Conservation (phyloP, 2,113 vertebrate species). For the Anarhynchus alexandrinus region DNA sequence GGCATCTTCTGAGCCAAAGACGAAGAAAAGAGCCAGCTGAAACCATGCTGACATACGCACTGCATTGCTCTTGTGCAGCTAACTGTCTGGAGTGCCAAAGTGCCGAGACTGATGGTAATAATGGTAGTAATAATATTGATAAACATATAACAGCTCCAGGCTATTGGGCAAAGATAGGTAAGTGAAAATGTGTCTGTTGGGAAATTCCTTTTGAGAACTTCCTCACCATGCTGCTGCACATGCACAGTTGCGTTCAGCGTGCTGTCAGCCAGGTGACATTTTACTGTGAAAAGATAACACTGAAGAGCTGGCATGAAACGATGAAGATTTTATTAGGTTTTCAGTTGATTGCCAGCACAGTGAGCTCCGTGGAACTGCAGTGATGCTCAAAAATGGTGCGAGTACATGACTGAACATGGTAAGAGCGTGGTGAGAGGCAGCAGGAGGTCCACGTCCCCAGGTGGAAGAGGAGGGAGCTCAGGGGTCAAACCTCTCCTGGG, state of each 20-base stretch:
- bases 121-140: constrained; percentile 5
- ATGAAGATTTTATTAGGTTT: neutral
- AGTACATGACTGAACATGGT: neutral
- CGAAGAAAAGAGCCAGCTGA: neutral
- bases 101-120: neutral
- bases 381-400: neutral
- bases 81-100: neutral
- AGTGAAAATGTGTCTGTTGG: neutral
- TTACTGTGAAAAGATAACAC: neutral
- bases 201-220: neutral
- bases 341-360: neutral
- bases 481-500: neutral
- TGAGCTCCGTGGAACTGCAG: neutral
- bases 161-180: constrained; percentile 26
- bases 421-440: neutral
- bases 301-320: constrained; percentile 2
- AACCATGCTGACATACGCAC: neutral
- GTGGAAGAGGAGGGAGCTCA: neutral
- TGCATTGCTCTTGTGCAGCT: neutral
- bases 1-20: neutral
- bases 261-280: neutral
- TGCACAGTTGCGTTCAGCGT: neutral
- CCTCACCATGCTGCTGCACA: neutral
- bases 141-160: constrained; percentile 6
- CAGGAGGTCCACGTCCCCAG: neutral